Base-by-base conservation (phyloP, 2,113 vertebrate species). In the Podilymbus podiceps region DNA sequence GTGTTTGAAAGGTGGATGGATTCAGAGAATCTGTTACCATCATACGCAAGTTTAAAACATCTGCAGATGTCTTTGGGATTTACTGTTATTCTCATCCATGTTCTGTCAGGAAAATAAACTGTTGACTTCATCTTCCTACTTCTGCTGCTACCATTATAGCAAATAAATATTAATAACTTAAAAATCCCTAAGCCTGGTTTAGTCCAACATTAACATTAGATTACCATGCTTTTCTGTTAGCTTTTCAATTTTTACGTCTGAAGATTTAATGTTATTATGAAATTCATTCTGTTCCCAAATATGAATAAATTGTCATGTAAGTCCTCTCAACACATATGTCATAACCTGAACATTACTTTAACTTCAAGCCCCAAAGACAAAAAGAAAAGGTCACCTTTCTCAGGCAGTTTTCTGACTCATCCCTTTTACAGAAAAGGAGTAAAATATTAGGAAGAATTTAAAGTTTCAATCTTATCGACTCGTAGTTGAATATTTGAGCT, bases 171-270 rank as follows among this genome's bases (percentile, higher is more conserved):
- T 58, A 78, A 67, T 52, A 95, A 74, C 30, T 85, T 75, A 9
- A 66, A 85, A 93, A 93, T 72, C 30, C 15, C 31, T 60, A 9
- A n/a, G 23, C 24, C 30, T 73, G 16, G 15, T 25, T 91, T 80
- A 71, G n/a, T 68, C 35, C 91, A 95, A 73, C 5, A 88, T 62
- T 89, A 76, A n/a, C n/a, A 77, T 79, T 76, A 85, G 64, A 89
- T 75, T 89, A 33, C 14, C 21, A 50, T 52, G 35, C 38, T 68
- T 58, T 94, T n/a, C 30, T 93, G 23, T 78, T 85, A 77, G 21
- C 13, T 88, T 96, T 87, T 88, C 40, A 82, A 76, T 82, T 94
- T 91, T 92, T 73, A 91, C n/a, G 71, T 85, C 31, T 59, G 44
- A 31, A 24, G 27, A 64, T 77, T 94, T 84, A 89, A 83, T 69